A percentile compares a stretch with the other conserved stretches of the same genome.
Conservation (phyloP, 2,888 invertebrate species). For the Xylocampa areola region DNA sequence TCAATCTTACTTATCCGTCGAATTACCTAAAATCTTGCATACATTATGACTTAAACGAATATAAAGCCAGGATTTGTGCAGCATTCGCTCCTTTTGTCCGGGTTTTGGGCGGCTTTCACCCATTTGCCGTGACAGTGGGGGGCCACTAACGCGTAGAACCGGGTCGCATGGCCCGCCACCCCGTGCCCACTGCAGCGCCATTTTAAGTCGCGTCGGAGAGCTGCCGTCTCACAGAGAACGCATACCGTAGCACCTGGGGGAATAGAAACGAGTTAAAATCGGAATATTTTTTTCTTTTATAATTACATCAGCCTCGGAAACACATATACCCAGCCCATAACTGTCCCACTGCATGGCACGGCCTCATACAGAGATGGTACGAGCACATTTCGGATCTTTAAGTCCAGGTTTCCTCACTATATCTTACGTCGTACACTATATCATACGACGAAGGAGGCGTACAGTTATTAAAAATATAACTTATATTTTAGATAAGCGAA, state of each 20-base stretch:
- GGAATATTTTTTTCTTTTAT: too few relatives aligned
- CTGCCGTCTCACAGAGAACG: conserved; percentile 95
- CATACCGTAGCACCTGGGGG: conserved; percentile 93
- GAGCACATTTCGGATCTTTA: too few relatives aligned
- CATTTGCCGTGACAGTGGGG: conserved; percentile 97
- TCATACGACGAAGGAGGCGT: too few relatives aligned
- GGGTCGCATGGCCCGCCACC: conserved; percentile 92
- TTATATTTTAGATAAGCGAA: too few relatives aligned
- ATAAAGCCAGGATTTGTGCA: conserved; percentile 85
- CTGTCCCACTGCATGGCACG: too few relatives aligned
- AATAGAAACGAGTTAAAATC: background rate
- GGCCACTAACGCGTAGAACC: conserved; percentile 95
- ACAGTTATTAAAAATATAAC: too few relatives aligned
- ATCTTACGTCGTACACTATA: too few relatives aligned
- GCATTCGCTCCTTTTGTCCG: conserved; percentile 77
- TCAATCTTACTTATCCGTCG: conserved; percentile 17
- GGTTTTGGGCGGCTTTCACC: conserved; percentile 89
- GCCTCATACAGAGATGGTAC: too few relatives aligned
- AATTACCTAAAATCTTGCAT: background rate
- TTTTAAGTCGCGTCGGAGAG: conserved; percentile 92
- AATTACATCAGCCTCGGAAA: too few relatives aligned
- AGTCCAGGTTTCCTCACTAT: too few relatives aligned
- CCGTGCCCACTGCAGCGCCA: conserved; percentile 97
- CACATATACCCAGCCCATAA: too few relatives aligned
- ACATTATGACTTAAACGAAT: conserved; percentile 75